Evolutionary conservation across 2,888 invertebrate species (phyloP).

Genomic region (Chrysolina americana): DNA sequence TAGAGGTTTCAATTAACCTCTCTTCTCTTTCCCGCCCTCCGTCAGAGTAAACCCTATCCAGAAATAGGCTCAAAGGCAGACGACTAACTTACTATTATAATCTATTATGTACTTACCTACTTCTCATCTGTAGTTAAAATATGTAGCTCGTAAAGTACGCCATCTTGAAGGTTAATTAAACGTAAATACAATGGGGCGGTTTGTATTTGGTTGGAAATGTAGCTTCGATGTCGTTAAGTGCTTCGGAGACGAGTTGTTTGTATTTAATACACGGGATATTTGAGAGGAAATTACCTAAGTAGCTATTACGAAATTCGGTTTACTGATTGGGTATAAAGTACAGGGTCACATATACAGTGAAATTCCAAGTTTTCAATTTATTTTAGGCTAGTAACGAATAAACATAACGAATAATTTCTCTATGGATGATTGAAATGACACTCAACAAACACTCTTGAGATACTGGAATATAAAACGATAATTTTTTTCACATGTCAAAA

Average conservation of each 20-base stretch:
- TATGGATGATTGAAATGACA: too few species aligned
- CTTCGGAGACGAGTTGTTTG: conserved; percentile 23
- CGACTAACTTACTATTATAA: conserved; percentile 63
- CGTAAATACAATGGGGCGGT: conserved; percentile 50
- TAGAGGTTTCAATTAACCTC: conserved; percentile 69
- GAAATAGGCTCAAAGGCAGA: conserved; percentile 61
- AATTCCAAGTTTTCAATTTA: too few species aligned
- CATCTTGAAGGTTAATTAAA: conserved; percentile 54
- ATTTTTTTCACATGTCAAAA: too few species aligned
- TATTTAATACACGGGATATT: conserved; percentile 16
- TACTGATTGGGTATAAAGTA: background rate
- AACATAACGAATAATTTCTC: too few species aligned
- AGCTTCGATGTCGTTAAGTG: conserved; percentile 31
- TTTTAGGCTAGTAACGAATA: too few species aligned
- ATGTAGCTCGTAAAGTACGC: conserved; percentile 50
- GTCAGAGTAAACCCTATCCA: conserved; percentile 48
- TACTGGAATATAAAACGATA: too few species aligned
- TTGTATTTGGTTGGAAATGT: conserved; percentile 46
- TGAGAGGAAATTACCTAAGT: conserved; percentile 10
- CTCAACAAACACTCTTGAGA: too few species aligned
- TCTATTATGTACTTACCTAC: conserved; percentile 62
- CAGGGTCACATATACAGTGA: background rate
- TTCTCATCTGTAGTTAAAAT: conserved; percentile 56
- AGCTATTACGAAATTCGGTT: background rate
- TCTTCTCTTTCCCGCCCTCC: conserved; percentile 44